A percentile compares a stretch with the other conserved stretches of the same genome.
These are phyloP conservation scores for Halictus rubicundus DNA, from an alignment of 1,140 invertebrate species.

Conservation along the genomic window DNA sequence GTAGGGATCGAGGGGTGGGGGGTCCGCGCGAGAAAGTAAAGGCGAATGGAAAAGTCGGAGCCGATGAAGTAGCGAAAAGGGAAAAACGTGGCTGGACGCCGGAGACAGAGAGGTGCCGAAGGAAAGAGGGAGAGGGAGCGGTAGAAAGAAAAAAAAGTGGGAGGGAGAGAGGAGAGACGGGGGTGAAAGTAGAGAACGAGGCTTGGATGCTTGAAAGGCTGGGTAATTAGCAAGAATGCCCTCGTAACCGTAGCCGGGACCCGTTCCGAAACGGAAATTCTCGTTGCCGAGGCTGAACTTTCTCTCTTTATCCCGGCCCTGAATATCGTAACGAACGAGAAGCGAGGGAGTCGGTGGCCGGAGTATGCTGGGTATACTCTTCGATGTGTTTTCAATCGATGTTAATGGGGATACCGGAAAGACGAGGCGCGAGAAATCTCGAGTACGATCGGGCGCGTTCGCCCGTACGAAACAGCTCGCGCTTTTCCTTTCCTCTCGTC, in stretches of 20 bases:
- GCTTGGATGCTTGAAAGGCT: conserved; percentile 18
- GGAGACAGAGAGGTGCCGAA: too few species aligned
- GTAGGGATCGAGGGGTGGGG: too few species aligned
- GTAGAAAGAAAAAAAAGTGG: not conserved
- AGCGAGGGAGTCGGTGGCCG: too few species aligned
- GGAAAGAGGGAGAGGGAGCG: not conserved
- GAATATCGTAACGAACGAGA: conserved; percentile 16
- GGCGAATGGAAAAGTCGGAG: not conserved
- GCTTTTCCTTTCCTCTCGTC: not conserved
- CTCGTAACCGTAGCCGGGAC: conserved; percentile 14
- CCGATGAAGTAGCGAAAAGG: not conserved
- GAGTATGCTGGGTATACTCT: not conserved
- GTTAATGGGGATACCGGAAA: conserved; percentile 32
- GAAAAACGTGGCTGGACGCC: not conserved
- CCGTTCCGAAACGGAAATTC: conserved; percentile 19
- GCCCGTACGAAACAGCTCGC: not conserved
- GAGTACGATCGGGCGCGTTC: conserved; percentile 9
- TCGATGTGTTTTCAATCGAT: conserved; percentile 48
- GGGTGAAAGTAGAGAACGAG: conserved; percentile 16
- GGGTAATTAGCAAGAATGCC: conserved; percentile 42
- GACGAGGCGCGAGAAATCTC: conserved; percentile 9
- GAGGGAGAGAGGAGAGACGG: not conserved
- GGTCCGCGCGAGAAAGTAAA: not conserved
- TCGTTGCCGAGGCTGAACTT: conserved; percentile 5
- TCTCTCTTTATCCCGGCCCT: not conserved